These are phyloP conservation scores for Galemys pyrenaicus DNA, from an alignment of 2,113 vertebrate genomes.

Conservation along the genomic window DNA sequence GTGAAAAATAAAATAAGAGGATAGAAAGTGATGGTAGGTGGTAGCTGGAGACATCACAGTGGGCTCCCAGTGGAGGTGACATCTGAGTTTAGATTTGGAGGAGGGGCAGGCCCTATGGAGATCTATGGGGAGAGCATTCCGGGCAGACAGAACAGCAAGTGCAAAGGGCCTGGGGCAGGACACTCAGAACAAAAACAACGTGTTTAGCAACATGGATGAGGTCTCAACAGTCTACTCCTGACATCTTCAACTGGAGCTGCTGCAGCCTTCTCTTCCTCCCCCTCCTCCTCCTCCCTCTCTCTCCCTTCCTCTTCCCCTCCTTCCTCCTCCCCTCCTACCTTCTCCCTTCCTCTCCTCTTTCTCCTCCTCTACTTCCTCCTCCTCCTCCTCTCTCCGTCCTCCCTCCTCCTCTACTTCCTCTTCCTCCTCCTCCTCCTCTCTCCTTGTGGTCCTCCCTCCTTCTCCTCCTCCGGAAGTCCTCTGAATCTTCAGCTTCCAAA, in stretches of 20 bases:
- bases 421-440: no score
- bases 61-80: not conserved
- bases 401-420: no score
- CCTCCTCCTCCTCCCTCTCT: no score
- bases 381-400: no score
- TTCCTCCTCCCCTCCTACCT: not conserved
- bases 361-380: no score
- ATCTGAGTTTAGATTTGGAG: not conserved
- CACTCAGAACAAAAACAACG: not conserved
- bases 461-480: not conserved
- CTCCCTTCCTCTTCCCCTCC: no score
- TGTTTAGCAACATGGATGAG: not conserved
- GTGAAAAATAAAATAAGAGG: not conserved
- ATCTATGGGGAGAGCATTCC: not conserved
- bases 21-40: not conserved
- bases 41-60: not conserved
- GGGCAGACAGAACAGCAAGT: not conserved
- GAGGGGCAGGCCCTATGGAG: not conserved
- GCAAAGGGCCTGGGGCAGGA: not conserved
- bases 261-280: no score
- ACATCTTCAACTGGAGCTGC: not conserved
- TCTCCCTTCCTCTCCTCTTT: no score
- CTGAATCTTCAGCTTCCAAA: not conserved
- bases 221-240: not conserved
- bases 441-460: no score